These are phyloP conservation scores for Drosophila emarginata DNA, from an alignment of 2,888 invertebrate genomes.

Conservation along the genomic window DNA sequence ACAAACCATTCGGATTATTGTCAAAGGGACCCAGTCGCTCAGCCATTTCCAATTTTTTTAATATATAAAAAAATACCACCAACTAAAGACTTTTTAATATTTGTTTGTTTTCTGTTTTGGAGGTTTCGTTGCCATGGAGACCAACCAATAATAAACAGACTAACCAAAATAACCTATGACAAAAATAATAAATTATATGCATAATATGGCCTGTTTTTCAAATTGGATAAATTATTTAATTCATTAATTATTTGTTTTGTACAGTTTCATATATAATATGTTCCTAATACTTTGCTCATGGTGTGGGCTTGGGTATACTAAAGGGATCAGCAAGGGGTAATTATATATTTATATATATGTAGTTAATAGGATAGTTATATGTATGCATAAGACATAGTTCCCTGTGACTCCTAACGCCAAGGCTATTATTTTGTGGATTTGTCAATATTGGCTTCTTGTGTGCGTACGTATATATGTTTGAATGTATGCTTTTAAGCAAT, in stretches of 20 bases:
- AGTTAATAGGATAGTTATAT: not conserved
- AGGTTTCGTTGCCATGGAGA: not conserved
- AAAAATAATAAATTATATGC: not conserved
- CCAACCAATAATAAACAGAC: not conserved
- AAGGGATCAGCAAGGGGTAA: not conserved
- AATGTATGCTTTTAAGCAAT: not conserved
- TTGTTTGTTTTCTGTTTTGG: not conserved
- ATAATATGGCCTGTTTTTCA: not conserved
- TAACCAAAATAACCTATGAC: not conserved
- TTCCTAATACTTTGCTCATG: constrained; percentile 13
- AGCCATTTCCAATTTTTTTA: not conserved
- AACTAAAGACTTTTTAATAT: not conserved
- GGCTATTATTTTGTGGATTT: not conserved
- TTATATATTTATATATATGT: not conserved
- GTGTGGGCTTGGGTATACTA: constrained; percentile 8
- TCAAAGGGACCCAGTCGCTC: not conserved
- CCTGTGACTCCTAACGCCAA: not conserved
- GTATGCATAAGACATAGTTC: not conserved
- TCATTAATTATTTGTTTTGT: constrained; percentile 1
- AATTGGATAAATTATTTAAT: constrained; percentile 7
- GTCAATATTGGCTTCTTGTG: constrained; percentile 15
- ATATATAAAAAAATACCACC: not conserved
- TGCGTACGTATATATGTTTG: constrained; percentile 17
- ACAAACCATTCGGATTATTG: constrained; percentile 13
- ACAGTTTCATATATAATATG: constrained; percentile 11